Base-by-base conservation (phyloP, 2,888 invertebrate species). In the Caenorhabditis doughertyi region DNA sequence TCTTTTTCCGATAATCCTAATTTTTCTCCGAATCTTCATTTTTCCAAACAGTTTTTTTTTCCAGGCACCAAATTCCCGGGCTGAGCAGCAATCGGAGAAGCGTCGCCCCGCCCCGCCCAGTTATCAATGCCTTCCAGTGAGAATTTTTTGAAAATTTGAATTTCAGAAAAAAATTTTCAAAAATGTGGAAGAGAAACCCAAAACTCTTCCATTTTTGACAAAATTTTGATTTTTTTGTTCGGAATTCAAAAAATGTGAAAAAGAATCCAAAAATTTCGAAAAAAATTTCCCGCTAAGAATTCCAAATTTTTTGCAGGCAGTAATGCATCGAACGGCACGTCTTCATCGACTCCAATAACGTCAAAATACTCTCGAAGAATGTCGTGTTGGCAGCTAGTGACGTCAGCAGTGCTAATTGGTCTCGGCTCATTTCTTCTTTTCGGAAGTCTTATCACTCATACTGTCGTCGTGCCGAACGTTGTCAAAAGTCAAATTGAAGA, bases 381-480 rank as follows among this genome's bases (percentile, higher is more conserved):
- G 68, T 18, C 74, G 47, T 74, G 76, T 44, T 71, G 81, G 51
- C 68, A 72, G 21, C 35, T 81, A n/a, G 25, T 35, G 23, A 35
- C 58, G 18, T 56, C 81, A 0, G 53, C 71, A 1, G 55, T 56
- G 8, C 60, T 84, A 18, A 72, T 79, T 35, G 81, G 62, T 13
- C n/a, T 79, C 32, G 84, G 81, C 21, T 70, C 71, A 2, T 55
- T 81, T 9, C 42, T 79, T 0, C 72, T 85, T 7, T 68, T 84
- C 49, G 76, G 79, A 32, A 84, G 85, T 53, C 65, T 84, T 9
- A 29, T 82, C 18, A 76, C 84, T 11, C 81, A 84, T 51, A 79
- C 84, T 25, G 39, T 85, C 18, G 56, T 86, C 44, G 81, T 87
- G 42, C 87, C 87, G 25, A 68, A 25, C 16, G 77, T 86, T 27